Evolutionary conservation across 2,797 vertebrate genomes (phyloP), one percentile per base, ranked within the genome.

Genomic region (Propithecus perrieri): DNA sequence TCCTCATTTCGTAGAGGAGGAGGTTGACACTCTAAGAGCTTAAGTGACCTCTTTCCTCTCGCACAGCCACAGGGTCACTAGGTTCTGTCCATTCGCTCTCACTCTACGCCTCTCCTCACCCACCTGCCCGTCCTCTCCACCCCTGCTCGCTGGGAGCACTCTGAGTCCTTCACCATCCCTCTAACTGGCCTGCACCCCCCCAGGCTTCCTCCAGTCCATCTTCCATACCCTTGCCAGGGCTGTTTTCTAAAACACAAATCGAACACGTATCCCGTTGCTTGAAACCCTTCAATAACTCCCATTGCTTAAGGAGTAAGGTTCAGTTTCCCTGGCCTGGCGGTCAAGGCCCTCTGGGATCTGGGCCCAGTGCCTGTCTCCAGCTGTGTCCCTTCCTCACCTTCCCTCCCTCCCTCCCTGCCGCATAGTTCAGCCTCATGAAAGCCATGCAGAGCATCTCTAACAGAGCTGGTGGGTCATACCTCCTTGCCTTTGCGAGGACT

Each of bases 11-110:
- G 26, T 4, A 85, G 35, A 59, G 59, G 33, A 26, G 22, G 35
- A 72, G 30, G n/a, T 59, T 7, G 41, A 55, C 57, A 55, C 48
- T 63, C 94, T 61, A 53, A 84, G 92, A 91, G 92, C 87, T 90
- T 61, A 50, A 50, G 57, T 71, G 85, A 69, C 87, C 85, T 88
- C 71, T 93, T 76, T 95, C 94, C 76, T 92, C 63, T 92, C 33
- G 75, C 55, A 74, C 26, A 86, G 79, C 30, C 88, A 41, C 69
- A 41, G 13, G 59, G 85, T 14, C 15, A 26, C 76, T 55, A 4
- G 33, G n/a, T 85, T 30, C 91, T 30, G n/a, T 72, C 69, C 30
- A 5, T 78, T 74, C 2, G 2, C 28, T 55, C 15, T 81, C 43
- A 1, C 14, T 28, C 80, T 18, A 2, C 17, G 33, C 80, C 53